Conservation (phyloP, 2,888 invertebrate species). For the Cacoxenus indagator region DNA sequence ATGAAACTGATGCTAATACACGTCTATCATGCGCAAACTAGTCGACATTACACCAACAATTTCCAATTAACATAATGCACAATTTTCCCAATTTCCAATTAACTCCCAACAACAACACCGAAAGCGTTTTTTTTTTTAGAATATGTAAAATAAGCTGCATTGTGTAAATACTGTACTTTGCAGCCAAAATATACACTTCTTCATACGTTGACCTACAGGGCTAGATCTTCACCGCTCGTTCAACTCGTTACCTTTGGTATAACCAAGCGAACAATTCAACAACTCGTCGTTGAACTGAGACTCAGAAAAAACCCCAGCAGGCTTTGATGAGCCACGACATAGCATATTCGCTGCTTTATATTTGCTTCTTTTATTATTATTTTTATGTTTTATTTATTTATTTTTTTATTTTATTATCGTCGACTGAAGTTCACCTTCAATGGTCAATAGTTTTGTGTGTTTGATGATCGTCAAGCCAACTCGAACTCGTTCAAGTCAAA, state of each 20-base stretch:
- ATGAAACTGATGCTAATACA: no score
- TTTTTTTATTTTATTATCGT: neutral
- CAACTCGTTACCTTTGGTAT: neutral
- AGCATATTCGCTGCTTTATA: slow-evolving; percentile 6
- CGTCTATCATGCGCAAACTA: no score
- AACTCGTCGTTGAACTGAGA: neutral
- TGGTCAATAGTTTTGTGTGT: slow-evolving; percentile 39
- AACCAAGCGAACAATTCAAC: neutral
- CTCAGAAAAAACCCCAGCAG: no score
- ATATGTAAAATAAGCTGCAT: no score
- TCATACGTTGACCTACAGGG: neutral
- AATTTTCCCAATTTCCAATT: no score
- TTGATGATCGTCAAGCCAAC: slow-evolving; percentile 22
- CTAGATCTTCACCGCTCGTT: neutral
- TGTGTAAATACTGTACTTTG: no score
- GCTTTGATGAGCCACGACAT: neutral
- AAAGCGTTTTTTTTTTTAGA: no score
- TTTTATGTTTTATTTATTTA: neutral
- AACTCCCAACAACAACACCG: no score
- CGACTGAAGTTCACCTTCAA: slow-evolving; percentile 53
- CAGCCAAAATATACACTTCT: neutral
- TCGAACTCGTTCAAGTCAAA: neutral
- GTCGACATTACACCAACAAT: no score
- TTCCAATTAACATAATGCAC: no score
- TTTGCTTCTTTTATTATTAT: slow-evolving; percentile 50